A percentile compares a stretch with the other conserved stretches of the same genome.
phyloP scores from a whole-genome alignment of 1,140 invertebrate genomes.

The Daktulosphaira vitifoliae region DNA sequence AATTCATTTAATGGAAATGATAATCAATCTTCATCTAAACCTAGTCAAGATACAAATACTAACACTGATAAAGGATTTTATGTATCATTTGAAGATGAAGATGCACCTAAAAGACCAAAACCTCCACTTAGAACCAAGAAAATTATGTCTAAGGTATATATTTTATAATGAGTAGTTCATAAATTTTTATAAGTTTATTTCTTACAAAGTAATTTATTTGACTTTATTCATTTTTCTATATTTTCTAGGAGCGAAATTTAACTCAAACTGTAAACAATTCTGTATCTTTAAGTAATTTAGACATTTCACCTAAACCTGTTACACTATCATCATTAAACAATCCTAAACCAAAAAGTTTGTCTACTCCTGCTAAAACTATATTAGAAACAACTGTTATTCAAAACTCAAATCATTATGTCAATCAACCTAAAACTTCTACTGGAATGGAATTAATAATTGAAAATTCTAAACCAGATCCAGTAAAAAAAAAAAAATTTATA shows the following conservation, averaged over 20 bases:
- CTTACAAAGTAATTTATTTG: no score
- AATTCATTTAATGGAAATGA: constrained; percentile 39
- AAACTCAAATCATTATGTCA: not conserved
- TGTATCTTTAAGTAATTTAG: constrained; percentile 11
- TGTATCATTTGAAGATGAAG: constrained; percentile 80
- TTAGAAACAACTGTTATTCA: not conserved
- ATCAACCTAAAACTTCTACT: not conserved
- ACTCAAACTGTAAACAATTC: constrained; percentile 36
- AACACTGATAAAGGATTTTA: constrained; percentile 79
- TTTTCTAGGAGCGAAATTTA: constrained; percentile 35
- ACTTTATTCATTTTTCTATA: constrained; percentile 1
- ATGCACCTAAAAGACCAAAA: constrained; percentile 74
- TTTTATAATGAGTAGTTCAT: not conserved
- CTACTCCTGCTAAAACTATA: constrained; percentile 4
- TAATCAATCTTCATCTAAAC: constrained; percentile 39
- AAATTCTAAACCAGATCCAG: constrained; percentile 20
- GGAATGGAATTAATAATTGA: constrained; percentile 13
- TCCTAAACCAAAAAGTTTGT: not conserved
- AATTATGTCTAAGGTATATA: constrained; percentile 61
- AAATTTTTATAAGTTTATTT: no score
- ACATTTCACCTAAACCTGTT: not conserved
- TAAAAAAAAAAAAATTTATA: not conserved
- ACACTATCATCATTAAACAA: not conserved
- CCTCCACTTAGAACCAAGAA: constrained; percentile 69
- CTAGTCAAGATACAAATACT: constrained; percentile 40